phyloP scores from a whole-genome alignment of 2,888 invertebrate species.

The Xestia xanthographa region DNA sequence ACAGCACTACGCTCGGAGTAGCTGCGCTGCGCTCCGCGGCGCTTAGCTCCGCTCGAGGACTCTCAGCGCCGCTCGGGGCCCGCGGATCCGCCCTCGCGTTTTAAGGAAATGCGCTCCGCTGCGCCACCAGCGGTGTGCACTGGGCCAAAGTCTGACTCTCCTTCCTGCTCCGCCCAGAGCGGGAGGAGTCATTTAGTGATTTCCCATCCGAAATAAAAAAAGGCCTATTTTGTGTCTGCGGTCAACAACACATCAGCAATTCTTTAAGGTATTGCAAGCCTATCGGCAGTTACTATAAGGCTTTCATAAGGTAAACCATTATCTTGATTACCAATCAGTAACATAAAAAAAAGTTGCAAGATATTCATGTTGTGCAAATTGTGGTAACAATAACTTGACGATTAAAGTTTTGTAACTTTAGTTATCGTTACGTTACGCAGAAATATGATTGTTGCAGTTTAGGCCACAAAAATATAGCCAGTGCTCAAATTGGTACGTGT shows the following conservation, averaged over 20 bases:
- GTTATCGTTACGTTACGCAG: slow-evolving; percentile 13
- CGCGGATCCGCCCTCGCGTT: too few species aligned
- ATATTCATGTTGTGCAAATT: slow-evolving; percentile 29
- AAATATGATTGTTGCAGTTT: slow-evolving; percentile 20
- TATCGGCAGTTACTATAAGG: background rate
- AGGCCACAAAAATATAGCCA: background rate
- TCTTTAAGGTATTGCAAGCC: background rate
- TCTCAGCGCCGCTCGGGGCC: too few species aligned
- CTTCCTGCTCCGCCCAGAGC: too few species aligned
- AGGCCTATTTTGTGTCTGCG: background rate
- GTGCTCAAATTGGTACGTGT: background rate
- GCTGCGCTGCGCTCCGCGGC: too few species aligned
- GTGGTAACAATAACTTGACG: slow-evolving; percentile 22
- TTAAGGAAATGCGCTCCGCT: too few species aligned
- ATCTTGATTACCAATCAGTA: slow-evolving; percentile 17
- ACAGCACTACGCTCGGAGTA: too few species aligned
- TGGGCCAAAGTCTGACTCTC: too few species aligned
- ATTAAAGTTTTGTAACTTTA: slow-evolving; percentile 16
- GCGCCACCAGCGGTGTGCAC: too few species aligned
- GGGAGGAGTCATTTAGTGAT: too few species aligned
- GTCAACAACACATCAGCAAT: background rate
- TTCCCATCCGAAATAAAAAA: too few species aligned
- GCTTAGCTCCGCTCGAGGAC: too few species aligned
- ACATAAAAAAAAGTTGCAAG: slow-evolving; percentile 43
- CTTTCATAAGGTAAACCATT: slow-evolving; percentile 3